Conservation (phyloP, 2,797 vertebrate species). For the Ptychadena robeensis region DNA sequence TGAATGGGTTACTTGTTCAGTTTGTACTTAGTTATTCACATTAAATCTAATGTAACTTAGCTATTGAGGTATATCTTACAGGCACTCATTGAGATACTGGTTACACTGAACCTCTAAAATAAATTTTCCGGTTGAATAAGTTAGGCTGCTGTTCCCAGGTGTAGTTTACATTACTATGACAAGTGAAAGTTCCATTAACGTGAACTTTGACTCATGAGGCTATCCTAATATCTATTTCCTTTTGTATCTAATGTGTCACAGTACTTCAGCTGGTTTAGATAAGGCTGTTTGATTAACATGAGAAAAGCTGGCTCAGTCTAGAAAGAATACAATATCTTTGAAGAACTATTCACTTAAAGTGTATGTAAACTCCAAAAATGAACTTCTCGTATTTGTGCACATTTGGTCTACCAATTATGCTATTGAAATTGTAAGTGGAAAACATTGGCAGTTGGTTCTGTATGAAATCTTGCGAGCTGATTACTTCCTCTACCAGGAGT, state of each 20-base stretch:
- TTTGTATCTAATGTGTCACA: not conserved
- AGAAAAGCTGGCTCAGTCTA: not conserved
- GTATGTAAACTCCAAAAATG: not conserved
- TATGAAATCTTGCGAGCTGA: not conserved
- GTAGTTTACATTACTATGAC: conserved; percentile 4
- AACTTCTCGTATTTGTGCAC: not conserved
- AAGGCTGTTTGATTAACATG: not conserved
- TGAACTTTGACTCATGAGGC: not conserved
- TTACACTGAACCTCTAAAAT: not conserved
- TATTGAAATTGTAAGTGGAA: not conserved
- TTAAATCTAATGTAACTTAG: not conserved
- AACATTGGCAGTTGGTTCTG: not conserved
- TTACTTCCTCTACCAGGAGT: not conserved
- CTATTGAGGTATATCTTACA: not conserved
- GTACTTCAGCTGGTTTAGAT: conserved; percentile 13
- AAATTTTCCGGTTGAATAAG: not conserved
- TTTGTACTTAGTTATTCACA: not conserved
- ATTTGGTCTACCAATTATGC: not conserved
- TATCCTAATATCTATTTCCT: conserved; percentile 7
- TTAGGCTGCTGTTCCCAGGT: conserved; percentile 9
- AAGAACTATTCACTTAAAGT: not conserved
- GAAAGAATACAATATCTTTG: not conserved
- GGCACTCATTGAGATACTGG: not conserved
- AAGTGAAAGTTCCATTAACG: not conserved
- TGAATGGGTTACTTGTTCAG: not conserved